Evolutionary conservation across 1,140 invertebrate genomes (phyloP).

Genomic region (Ectropis grisescens): DNA sequence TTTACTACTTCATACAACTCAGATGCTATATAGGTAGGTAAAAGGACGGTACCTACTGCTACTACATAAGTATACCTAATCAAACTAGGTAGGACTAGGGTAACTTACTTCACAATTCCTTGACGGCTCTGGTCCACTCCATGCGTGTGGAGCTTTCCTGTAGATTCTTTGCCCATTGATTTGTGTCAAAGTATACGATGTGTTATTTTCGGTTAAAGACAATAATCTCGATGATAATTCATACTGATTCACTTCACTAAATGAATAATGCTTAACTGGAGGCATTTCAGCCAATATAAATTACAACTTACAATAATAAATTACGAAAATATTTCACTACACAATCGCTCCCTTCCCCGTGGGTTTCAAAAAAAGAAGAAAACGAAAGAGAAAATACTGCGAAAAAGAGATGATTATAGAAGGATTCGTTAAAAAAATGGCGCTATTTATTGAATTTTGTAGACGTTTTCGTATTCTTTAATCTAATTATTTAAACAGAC

Average conservation of each 20-base stretch:
- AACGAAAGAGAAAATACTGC: constrained; percentile 3
- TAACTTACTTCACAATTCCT: constrained; percentile 58
- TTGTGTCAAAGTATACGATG: constrained; percentile 59
- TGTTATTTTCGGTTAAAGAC: constrained; percentile 56
- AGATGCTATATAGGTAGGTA: no score
- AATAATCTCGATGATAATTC: constrained; percentile 64
- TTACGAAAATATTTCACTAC: constrained; percentile 25
- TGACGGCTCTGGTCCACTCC: constrained; percentile 55
- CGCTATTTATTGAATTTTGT: no score
- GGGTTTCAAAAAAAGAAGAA: constrained; percentile 20
- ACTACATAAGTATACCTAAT: no score
- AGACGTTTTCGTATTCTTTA: no score
- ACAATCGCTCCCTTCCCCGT: constrained; percentile 14
- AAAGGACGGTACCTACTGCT: no score
- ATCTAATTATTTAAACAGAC: no score
- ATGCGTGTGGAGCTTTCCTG: constrained; percentile 54
- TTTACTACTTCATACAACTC: no score
- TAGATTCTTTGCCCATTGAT: constrained; percentile 64
- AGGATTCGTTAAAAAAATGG: no score
- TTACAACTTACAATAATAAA: constrained; percentile 42
- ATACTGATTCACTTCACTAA: constrained; percentile 65
- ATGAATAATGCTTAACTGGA: constrained; percentile 55
- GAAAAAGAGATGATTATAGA: constrained; percentile 28
- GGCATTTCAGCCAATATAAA: constrained; percentile 43
- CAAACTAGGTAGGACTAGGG: no score